Conservation (phyloP, 1,140 invertebrate genomes). For the Penaeus chinensis region DNA sequence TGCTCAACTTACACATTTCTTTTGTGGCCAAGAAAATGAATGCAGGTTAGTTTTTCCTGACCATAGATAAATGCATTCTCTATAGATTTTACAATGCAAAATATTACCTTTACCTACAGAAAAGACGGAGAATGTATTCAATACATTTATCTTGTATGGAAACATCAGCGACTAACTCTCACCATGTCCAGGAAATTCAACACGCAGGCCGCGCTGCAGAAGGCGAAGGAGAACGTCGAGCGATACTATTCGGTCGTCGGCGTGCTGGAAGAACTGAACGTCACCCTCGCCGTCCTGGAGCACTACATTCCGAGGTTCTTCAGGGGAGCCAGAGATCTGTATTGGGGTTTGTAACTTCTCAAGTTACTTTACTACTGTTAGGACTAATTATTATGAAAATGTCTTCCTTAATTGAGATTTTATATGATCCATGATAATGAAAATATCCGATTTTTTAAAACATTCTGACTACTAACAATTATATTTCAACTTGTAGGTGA, state of each 20-base stretch:
- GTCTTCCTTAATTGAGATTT: no score
- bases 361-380: no score
- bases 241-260: conserved; percentile 88
- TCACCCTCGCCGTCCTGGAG: conserved; percentile 83
- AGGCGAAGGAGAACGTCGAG: conserved; percentile 85
- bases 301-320: conserved; percentile 87
- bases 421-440: no score
- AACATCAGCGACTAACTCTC: neutral
- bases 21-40: conserved; percentile 87
- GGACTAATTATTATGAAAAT: no score
- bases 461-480: no score
- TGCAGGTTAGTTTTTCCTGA: conserved; percentile 79
- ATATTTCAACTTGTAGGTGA: conserved; percentile 72
- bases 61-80: no score
- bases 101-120: no score
- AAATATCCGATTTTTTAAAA: no score
- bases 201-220: conserved; percentile 81
- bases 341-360: conserved; percentile 76
- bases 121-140: no score
- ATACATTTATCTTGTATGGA: neutral
- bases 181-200: conserved; percentile 79
- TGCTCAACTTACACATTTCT: conserved; percentile 84
- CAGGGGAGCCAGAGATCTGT: conserved; percentile 79
- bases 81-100: no score
- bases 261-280: conserved; percentile 86